Evolutionary conservation across 2,113 vertebrate species (phyloP).

Genomic region (Anarrhichthys ocellatus): DNA sequence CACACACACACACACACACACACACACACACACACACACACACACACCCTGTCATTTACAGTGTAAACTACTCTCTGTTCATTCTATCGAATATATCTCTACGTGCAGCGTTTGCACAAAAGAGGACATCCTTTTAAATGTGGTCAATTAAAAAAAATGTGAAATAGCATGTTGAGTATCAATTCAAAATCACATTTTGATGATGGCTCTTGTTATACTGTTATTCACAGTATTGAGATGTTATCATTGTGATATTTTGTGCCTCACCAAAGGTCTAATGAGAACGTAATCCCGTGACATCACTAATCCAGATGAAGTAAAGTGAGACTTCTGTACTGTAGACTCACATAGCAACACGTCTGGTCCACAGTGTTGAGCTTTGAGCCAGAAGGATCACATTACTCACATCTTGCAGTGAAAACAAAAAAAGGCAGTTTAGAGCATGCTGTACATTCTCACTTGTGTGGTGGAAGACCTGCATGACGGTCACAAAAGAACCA

Average conservation of each 20-base stretch:
- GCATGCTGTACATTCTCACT: background rate
- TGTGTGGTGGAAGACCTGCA: background rate
- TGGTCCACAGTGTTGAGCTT: conserved; percentile 9
- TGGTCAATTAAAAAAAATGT: no score
- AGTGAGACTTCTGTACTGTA: conserved; percentile 8
- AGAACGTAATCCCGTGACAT: conserved; percentile 29
- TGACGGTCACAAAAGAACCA: background rate
- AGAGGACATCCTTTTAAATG: no score
- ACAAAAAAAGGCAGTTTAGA: background rate
- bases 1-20: no score
- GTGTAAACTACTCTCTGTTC: no score
- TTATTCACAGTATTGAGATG: background rate
- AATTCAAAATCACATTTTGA: background rate
- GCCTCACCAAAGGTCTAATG: background rate
- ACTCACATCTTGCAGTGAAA: conserved; percentile 2
- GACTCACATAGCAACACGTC: conserved; percentile 12
- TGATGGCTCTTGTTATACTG: background rate
- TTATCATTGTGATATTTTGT: background rate
- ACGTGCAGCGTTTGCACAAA: no score
- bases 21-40: no score
- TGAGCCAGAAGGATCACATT: background rate
- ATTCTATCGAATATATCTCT: no score
- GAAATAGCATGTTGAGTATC: no score
- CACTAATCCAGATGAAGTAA: conserved; percentile 12
- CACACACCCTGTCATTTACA: no score